These are phyloP conservation scores for Pangasius djambal DNA, from an alignment of 2,797 vertebrate genomes.

Conservation along the genomic window DNA sequence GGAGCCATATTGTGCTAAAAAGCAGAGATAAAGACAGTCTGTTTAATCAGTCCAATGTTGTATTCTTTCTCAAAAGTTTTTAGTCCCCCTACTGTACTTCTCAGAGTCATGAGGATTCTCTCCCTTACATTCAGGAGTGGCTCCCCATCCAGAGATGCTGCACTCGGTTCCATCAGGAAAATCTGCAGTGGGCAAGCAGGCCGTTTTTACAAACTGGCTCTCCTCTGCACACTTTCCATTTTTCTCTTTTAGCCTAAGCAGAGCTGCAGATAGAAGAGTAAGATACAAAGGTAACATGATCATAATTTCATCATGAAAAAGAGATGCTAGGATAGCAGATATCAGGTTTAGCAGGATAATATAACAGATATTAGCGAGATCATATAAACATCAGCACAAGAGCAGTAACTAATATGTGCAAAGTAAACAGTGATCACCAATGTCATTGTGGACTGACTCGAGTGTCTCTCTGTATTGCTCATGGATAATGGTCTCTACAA, in stretches of 20 bases:
- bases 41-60: not conserved
- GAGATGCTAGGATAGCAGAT: not conserved
- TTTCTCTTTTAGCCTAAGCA: conserved; percentile 81
- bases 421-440: conserved; percentile 71
- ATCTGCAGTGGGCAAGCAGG: conserved; percentile 77
- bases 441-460: conserved; percentile 80
- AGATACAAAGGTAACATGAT: not conserved
- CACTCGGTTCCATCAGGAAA: conserved; percentile 82
- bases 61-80: not conserved
- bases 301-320: not conserved
- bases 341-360: not conserved
- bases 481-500: conserved; percentile 76
- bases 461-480: conserved; percentile 72
- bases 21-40: not conserved
- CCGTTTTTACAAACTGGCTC: conserved; percentile 85
- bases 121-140: conserved; percentile 79
- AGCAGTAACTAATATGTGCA: no score
- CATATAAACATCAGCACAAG: not conserved
- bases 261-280: conserved; percentile 67
- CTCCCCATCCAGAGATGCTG: conserved; percentile 91
- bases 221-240: conserved; percentile 84
- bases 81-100: not conserved
- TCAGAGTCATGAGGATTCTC: not conserved
- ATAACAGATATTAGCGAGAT: not conserved
- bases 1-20: conserved; percentile 66